Conservation (phyloP, 2,888 invertebrate species). For the Toxonevra muliebris region DNA sequence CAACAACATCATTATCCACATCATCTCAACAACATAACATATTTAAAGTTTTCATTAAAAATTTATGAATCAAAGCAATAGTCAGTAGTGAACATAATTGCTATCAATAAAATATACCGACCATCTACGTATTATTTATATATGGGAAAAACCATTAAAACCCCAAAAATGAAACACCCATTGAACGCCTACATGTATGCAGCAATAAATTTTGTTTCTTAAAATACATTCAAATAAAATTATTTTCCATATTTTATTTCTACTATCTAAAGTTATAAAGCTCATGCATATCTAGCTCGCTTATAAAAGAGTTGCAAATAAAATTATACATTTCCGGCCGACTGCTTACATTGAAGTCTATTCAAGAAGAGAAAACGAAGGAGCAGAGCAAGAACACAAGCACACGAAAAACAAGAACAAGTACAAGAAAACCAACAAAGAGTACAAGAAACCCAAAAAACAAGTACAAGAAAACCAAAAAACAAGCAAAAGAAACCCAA, state of each 20-base stretch:
- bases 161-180: constrained; percentile 12
- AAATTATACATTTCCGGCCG: constrained; percentile 1
- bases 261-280: too few species aligned
- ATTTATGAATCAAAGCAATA: constrained; percentile 28
- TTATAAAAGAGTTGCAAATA: background rate
- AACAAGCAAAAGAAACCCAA: background rate
- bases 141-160: constrained; percentile 8
- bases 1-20: constrained; percentile 31
- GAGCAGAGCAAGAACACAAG: constrained; percentile 2
- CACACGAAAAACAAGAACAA: constrained; percentile 15
- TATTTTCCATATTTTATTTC: too few species aligned
- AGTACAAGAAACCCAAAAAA: constrained; percentile 5
- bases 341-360: background rate
- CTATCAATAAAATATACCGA: constrained; percentile 55
- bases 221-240: background rate
- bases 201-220: background rate
- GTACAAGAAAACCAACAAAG: constrained; percentile 8
- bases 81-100: constrained; percentile 52
- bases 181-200: background rate
- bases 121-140: background rate
- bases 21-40: constrained; percentile 38
- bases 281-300: background rate
- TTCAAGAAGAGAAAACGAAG: background rate
- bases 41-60: constrained; percentile 30
- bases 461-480: constrained; percentile 22